These are phyloP conservation scores for Aphaenogaster floridana DNA, from an alignment of 1,140 invertebrate species.

Conservation along the genomic window DNA sequence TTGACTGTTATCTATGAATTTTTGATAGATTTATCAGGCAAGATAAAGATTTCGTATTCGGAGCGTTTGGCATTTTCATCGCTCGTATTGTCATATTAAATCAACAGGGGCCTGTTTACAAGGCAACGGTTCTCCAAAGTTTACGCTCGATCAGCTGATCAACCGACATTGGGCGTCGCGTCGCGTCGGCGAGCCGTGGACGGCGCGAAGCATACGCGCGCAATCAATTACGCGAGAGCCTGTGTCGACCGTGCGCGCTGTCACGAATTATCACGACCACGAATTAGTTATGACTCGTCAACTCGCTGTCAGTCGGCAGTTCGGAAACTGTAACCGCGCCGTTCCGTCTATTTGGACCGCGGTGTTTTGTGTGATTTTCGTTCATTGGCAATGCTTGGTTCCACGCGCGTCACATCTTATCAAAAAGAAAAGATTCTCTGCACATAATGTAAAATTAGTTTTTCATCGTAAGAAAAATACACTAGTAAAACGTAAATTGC, in stretches of 20 bases:
- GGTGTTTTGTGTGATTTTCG: neutral
- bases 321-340: conserved; percentile 9
- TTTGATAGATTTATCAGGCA: neutral
- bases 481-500: conserved; percentile 61
- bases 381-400: neutral
- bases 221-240: conserved; percentile 10
- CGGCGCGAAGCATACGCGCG: neutral
- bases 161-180: neutral
- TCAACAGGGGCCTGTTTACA: conserved; percentile 1
- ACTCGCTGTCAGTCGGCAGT: neutral
- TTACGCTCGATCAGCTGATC: conserved; percentile 57
- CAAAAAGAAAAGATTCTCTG: neutral
- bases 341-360: conserved; percentile 13
- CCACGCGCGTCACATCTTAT: neutral
- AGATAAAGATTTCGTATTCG: neutral
- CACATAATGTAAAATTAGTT: neutral
- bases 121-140: conserved; percentile 10
- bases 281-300: conserved; percentile 69
- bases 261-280: conserved; percentile 46
- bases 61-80: neutral
- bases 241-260: conserved; percentile 20
- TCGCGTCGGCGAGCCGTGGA: neutral
- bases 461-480: conserved; percentile 44
- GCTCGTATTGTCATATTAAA: neutral
- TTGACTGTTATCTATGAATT: neutral